Evolutionary conservation across 2,113 vertebrate species (phyloP).

Genomic region (Coturnix japonica): DNA sequence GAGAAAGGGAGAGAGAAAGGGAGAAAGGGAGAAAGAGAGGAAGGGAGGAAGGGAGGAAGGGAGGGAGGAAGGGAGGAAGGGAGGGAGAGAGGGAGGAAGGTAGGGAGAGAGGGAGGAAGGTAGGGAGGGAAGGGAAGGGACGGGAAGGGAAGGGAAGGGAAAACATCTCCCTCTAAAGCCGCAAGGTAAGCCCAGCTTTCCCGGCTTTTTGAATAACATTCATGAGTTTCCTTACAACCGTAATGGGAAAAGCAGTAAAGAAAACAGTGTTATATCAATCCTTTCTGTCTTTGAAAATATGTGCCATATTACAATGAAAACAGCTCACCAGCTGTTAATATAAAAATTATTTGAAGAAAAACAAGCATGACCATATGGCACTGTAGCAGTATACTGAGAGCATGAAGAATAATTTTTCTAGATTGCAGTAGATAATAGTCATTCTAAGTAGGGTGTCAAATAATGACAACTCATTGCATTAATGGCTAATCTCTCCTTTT

Average conservation of each 20-base stretch:
- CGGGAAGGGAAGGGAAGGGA: no score
- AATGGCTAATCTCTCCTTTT: conserved; percentile 81
- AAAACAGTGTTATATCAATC: conserved; percentile 70
- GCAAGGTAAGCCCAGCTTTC: no score
- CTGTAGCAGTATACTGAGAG: conserved; percentile 66
- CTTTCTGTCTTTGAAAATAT: conserved; percentile 81
- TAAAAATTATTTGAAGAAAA: conserved; percentile 85
- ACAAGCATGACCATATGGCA: conserved; percentile 82
- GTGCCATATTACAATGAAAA: conserved; percentile 80
- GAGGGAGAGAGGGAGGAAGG: background rate
- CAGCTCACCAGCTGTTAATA: conserved; percentile 85
- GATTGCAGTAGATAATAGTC: conserved; percentile 78
- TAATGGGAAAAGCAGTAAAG: conserved; percentile 65
- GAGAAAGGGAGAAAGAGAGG: background rate
- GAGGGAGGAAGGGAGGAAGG: no score
- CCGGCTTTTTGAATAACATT: conserved; percentile 60
- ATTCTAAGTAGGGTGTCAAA: conserved; percentile 81
- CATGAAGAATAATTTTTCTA: conserved; percentile 78
- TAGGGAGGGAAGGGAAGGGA: no score
- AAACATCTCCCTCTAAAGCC: no score
- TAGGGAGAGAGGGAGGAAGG: background rate
- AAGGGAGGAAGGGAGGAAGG: background rate
- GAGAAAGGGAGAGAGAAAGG: background rate
- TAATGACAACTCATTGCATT: conserved; percentile 73
- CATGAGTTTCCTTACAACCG: conserved; percentile 56